phyloP scores from a whole-genome alignment of 64 coral and sea anemone species.

The Catalaphyllia jardinei region DNA sequence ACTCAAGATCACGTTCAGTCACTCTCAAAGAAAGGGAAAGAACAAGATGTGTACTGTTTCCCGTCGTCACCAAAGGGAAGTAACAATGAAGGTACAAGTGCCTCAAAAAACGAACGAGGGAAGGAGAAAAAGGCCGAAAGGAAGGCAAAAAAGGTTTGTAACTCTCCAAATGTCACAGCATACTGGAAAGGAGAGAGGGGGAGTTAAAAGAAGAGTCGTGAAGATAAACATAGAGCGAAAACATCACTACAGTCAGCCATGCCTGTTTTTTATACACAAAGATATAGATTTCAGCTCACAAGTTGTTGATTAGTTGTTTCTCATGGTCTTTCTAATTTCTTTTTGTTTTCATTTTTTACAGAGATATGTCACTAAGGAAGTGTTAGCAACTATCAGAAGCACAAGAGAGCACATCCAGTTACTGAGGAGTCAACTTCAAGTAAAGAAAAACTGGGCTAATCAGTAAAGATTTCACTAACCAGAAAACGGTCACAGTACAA shows the following conservation, averaged over 20 bases:
- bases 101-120: not conserved
- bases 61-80: not conserved
- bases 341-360: not conserved
- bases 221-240: no score
- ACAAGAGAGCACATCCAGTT: conserved; percentile 33
- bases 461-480: not conserved
- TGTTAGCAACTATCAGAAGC: conserved; percentile 1
- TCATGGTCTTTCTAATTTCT: no score
- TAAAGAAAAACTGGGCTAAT: not conserved
- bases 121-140: not conserved
- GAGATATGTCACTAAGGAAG: conserved; percentile 20
- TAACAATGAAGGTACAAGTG: not conserved
- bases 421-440: conserved; percentile 25
- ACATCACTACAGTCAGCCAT: no score
- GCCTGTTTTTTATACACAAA: no score
- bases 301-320: no score
- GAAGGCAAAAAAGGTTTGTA: not conserved
- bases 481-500: not conserved
- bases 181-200: no score
- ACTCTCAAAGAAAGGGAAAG: not conserved
- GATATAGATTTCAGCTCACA: no score
- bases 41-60: not conserved
- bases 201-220: no score
- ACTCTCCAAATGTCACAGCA: not conserved
- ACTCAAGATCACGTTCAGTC: not conserved